These are phyloP conservation scores for Oncorhynchus gorbuscha DNA, from an alignment of 2,113 vertebrate genomes.

Conservation along the genomic window DNA sequence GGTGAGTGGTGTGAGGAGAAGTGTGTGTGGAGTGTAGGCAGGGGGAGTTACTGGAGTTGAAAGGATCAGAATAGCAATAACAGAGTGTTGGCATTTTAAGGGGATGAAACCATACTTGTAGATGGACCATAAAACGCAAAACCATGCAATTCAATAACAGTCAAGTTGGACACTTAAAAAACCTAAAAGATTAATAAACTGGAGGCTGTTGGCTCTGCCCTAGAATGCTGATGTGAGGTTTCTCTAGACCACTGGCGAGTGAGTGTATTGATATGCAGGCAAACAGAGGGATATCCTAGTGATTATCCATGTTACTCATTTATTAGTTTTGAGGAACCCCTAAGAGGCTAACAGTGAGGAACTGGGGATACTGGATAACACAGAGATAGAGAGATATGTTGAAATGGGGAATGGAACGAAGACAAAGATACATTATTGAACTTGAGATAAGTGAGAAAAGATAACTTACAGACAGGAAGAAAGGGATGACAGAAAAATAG, in stretches of 20 bases:
- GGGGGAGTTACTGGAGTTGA: conserved; percentile 43
- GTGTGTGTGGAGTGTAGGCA: not conserved
- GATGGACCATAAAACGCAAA: conserved; percentile 42
- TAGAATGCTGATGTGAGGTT: conserved; percentile 31
- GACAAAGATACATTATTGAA: not conserved
- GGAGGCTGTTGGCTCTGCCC: conserved; percentile 36
- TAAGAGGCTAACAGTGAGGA: not conserved
- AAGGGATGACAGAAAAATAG: conserved; percentile 7
- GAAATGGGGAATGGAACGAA: not conserved
- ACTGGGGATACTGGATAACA: not conserved
- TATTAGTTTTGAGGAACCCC: conserved; percentile 30
- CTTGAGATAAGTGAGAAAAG: not conserved
- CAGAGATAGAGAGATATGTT: not conserved
- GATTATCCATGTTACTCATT: conserved; percentile 22
- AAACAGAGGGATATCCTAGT: conserved; percentile 35
- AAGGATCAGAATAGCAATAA: conserved; percentile 39
- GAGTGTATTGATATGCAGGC: conserved; percentile 38
- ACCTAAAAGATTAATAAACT: conserved; percentile 43
- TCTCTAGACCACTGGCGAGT: conserved; percentile 3
- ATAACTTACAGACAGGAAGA: not conserved
- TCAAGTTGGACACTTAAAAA: conserved; percentile 39
- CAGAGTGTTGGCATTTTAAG: conserved; percentile 31
- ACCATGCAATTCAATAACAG: conserved; percentile 13
- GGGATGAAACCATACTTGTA: conserved; percentile 42
- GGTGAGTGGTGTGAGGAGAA: not conserved